Base-by-base conservation (phyloP, 2,888 invertebrate species). In the Atethmia centrago region DNA sequence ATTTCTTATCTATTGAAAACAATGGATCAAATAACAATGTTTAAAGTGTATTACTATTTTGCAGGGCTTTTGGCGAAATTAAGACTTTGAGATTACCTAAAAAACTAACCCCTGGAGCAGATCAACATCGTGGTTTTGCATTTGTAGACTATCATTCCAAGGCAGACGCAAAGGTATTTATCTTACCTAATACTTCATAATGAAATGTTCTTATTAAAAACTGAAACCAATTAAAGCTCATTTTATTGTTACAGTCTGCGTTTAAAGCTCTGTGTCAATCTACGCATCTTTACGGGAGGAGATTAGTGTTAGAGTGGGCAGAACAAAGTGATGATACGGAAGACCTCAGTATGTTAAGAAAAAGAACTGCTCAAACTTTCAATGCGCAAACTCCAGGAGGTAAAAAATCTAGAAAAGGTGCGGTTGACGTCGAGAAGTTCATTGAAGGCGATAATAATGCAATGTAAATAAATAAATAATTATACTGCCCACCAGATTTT, bases 271-370 rank as follows among this genome's bases (percentile, higher is more conserved):
- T 99, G n/a, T 98, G 98, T 87, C 98, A 98, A 92, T 99, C 99
- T 88, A 99, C 99, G 71, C 99, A 99, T 97, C 98, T 99, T 94
- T 99, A 99, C 93, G 99, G 99, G 1, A 97, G 99, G 84, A 97
- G 99, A 71, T 96, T 99, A 88, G 99, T 99, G 0, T 95, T 99
- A 77, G 99, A 99, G 96, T 99, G 99, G 99, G 99, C 99, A 0
- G 97, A 98, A 73, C 97, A 97, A 65, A 97, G 97, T 51, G 96
- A 96, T 74, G 95, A 96, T 36, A 97, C 96, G 68, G 98, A 98
- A 91, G 97, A 97, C 80, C 97, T 99, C 12, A 98, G 98, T 21
- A 97, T 98, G 80, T 95, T 99, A 75, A 97, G 99, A 79, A 98
- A 98, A 95, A 97, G 99, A 88, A 99, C 99, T 0, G 98, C 99